Conservation (phyloP, 2,113 vertebrate species). For the Hoplias malabaricus region DNA sequence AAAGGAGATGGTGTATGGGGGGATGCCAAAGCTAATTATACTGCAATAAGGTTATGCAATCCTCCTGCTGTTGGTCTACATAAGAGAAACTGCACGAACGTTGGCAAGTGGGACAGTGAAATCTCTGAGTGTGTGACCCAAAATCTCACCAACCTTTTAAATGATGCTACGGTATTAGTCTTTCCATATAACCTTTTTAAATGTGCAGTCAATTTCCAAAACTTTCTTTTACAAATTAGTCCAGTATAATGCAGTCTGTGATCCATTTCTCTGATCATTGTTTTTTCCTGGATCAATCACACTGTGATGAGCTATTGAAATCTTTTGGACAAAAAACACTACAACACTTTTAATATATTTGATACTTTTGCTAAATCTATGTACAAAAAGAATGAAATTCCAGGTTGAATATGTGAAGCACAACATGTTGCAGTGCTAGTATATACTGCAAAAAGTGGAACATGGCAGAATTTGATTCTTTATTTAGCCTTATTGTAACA, state of each 20-base stretch:
- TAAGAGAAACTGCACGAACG: neutral
- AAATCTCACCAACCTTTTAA: neutral
- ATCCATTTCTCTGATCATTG: neutral
- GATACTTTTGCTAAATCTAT: no score
- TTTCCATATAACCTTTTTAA: neutral
- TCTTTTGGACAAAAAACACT: neutral
- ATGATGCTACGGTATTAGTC: neutral
- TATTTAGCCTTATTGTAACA: no score
- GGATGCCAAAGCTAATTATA: slow-evolving; percentile 28
- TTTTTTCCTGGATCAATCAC: neutral
- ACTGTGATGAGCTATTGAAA: no score
- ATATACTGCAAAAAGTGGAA: no score
- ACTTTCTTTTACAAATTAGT: no score
- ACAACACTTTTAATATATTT: no score
- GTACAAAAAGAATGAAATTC: no score
- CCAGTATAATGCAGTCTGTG: no score
- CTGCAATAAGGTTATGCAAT: slow-evolving; percentile 38
- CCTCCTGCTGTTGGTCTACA: neutral
- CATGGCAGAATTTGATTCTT: no score
- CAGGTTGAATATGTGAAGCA: no score
- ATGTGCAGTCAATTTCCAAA: neutral
- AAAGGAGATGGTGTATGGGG: fast-evolving
- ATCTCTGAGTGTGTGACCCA: neutral
- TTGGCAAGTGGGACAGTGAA: neutral
- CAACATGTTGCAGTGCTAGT: no score